These are phyloP conservation scores for Drosophila sp. DNA, from an alignment of 1,140 invertebrate genomes.

Conservation along the genomic window DNA sequence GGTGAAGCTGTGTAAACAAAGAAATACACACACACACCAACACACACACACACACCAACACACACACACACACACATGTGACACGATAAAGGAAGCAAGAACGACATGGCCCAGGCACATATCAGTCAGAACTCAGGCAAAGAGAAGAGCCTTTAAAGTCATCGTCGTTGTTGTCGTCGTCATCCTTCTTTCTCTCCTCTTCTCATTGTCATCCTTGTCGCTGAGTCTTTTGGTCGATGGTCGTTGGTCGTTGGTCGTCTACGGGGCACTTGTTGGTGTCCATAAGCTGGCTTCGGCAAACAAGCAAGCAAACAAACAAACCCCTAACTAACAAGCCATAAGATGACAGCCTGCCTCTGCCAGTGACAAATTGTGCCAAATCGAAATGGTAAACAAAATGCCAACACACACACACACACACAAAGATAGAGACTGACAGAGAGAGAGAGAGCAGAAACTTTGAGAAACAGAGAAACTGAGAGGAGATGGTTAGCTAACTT, in stretches of 20 bases:
- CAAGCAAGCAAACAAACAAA: slow-evolving; percentile 67
- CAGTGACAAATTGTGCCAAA: slow-evolving; percentile 80
- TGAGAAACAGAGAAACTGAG: background rate
- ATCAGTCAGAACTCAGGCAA: slow-evolving; percentile 62
- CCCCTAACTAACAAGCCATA: slow-evolving; percentile 77
- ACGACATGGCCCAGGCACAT: slow-evolving; percentile 62
- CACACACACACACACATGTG: background rate
- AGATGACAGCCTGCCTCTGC: slow-evolving; percentile 69
- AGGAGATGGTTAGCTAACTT: slow-evolving; percentile 11
- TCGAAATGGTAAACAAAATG: slow-evolving; percentile 77
- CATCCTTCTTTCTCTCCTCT: slow-evolving; percentile 31
- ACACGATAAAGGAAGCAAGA: slow-evolving; percentile 32
- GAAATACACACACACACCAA: background rate
- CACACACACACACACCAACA: slow-evolving; percentile 9
- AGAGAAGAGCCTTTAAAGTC: slow-evolving; percentile 39
- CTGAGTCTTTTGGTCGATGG: slow-evolving; percentile 36
- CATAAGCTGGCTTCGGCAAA: slow-evolving; percentile 76
- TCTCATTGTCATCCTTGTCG: slow-evolving; percentile 7
- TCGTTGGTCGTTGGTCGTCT: slow-evolving; percentile 2
- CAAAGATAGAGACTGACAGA: background rate
- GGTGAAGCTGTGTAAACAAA: slow-evolving; percentile 9
- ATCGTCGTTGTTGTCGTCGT: slow-evolving; percentile 3
- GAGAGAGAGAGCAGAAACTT: background rate
- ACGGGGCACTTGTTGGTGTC: slow-evolving; percentile 74
- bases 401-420: slow-evolving; percentile 18